Evolutionary conservation across 1,140 invertebrate genomes (phyloP).

Genomic region (Eumaeus atala): DNA sequence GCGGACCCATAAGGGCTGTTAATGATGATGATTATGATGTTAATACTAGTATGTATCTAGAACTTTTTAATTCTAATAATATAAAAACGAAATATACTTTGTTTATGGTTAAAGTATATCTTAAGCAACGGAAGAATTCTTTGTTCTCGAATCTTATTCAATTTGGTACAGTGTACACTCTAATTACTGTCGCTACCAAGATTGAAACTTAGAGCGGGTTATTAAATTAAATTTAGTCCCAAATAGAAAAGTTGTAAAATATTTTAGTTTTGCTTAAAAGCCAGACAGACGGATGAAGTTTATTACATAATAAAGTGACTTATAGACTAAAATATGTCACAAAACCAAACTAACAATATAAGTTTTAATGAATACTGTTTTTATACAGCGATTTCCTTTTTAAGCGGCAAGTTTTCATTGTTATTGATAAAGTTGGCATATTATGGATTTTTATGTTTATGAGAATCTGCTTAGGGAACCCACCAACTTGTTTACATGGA

Average conservation of each 20-base stretch:
- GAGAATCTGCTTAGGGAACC: slow-evolving; percentile 50
- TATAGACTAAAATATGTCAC: slow-evolving; percentile 4
- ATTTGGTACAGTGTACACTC: not conserved
- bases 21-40: too few species aligned
- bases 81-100: too few species aligned
- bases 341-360: slow-evolving; percentile 19
- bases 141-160: too few species aligned
- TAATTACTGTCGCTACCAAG: not conserved
- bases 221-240: not conserved
- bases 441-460: slow-evolving; percentile 56
- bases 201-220: slow-evolving; percentile 1
- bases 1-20: too few species aligned
- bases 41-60: too few species aligned
- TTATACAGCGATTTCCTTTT: slow-evolving; percentile 38
- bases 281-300: not conserved
- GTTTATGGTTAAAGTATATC: too few species aligned
- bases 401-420: slow-evolving; percentile 39
- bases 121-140: too few species aligned
- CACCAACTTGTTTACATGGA: slow-evolving; percentile 57
- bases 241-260: slow-evolving; percentile 4
- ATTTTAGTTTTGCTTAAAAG: slow-evolving; percentile 7
- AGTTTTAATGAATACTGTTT: slow-evolving; percentile 37
- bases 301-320: slow-evolving; percentile 6
- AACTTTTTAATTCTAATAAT: too few species aligned
- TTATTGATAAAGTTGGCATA: slow-evolving; percentile 58